Evolutionary conservation across 2,888 invertebrate species (phyloP), one percentile per base, ranked within the genome.

Genomic region (Ochropacha duplaris): DNA sequence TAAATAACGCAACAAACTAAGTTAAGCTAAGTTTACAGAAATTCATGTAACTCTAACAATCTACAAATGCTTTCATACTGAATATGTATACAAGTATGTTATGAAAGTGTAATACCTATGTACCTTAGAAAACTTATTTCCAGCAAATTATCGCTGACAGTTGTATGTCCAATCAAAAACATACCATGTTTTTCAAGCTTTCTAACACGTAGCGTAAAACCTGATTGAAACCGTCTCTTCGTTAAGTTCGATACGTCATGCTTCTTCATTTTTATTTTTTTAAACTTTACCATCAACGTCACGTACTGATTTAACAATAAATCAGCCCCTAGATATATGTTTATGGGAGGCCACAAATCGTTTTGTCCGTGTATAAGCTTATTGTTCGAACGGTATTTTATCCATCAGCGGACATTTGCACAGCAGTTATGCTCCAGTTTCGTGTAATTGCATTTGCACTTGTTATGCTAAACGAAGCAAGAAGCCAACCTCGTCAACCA

Each of bases 371-470:
- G 8, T 19, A 19, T 19, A 44, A 19, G 44, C 44, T 19, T 44
- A n/a, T 44, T 44, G 44, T 44, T 44, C 44, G 44, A 44, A 44
- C 44, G 19, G 44, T 55, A 59, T 58, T 62, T 64, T 69, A 74
- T 74, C 74, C 76, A 79, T 74, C 76, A 76, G 62, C 69, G 63
- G 72, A 71, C 76, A 79, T 80, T 83, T 79, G 77, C 73, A 74
- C 72, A 72, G 74, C 73, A 78, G 84, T 84, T 81, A 81, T 82
- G 85, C 83, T 83, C 89, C 72, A 87, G 78, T 85, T 88, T 86
- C 75, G 69, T 64, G 66, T 87, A 87, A 87, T 85, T 82, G 81
- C 79, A 79, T 83, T 81, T 81, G 80, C 82, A 86, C 83, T 86
- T 84, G 82, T 85, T 85, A 86, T 76, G 81, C 76, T 76, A 79